phyloP scores from a whole-genome alignment of 2,888 invertebrate genomes.

The Netelia inedita region DNA sequence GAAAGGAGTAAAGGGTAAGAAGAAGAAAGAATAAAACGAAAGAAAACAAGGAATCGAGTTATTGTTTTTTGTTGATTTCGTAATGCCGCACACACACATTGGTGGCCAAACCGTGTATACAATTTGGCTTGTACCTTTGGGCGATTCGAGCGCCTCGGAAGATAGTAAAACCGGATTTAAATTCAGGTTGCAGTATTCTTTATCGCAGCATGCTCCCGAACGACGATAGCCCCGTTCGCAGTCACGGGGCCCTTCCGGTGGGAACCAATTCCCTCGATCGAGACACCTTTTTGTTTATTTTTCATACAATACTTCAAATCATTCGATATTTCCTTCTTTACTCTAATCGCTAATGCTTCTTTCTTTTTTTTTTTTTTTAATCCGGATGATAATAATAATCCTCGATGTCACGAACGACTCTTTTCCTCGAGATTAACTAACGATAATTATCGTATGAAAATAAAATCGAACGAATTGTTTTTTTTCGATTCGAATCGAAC shows the following conservation, averaged over 20 bases:
- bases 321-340: constrained; percentile 67
- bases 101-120: constrained; percentile 82
- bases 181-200: constrained; percentile 88
- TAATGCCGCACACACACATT: constrained; percentile 81
- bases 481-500: neutral
- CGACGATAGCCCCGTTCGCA: constrained; percentile 85
- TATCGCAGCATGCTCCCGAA: constrained; percentile 86
- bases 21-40: constrained; percentile 11
- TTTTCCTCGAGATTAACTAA: neutral
- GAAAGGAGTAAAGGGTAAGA: neutral
- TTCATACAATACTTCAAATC: constrained; percentile 76
- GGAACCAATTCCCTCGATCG: constrained; percentile 86
- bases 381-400: neutral
- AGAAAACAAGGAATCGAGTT: constrained; percentile 48
- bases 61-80: constrained; percentile 50
- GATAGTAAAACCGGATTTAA: constrained; percentile 84
- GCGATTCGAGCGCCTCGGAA: constrained; percentile 80
- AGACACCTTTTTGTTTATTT: constrained; percentile 85
- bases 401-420: neutral
- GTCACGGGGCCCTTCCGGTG: constrained; percentile 87
- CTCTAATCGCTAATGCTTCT: neutral
- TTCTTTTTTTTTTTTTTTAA: too few species aligned
- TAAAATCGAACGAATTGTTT: neutral
- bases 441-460: neutral
- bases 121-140: constrained; percentile 67